phyloP scores from a whole-genome alignment of 2,888 invertebrate genomes.

The Conchocele bisecta region DNA sequence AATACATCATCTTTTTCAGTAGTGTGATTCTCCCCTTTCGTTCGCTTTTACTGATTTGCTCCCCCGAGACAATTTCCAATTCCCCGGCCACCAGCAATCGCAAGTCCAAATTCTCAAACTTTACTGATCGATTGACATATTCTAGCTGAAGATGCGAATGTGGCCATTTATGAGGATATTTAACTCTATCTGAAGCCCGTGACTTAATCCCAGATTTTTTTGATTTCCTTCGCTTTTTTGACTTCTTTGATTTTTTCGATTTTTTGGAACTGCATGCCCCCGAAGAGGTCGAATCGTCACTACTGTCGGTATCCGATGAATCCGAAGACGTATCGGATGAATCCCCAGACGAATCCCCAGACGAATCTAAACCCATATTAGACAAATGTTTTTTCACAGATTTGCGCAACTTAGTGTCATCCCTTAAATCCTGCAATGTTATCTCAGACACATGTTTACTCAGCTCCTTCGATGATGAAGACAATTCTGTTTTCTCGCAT shows the following conservation, averaged over 20 bases:
- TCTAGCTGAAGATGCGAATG: not conserved
- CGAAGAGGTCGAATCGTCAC: not conserved
- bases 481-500: too few relatives aligned
- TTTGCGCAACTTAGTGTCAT: too few relatives aligned
- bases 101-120: not conserved
- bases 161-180: not conserved
- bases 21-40: not conserved
- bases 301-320: not conserved
- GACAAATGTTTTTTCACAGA: too few relatives aligned
- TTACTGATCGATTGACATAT: not conserved
- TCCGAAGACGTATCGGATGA: not conserved
- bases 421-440: too few relatives aligned
- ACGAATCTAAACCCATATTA: too few relatives aligned
- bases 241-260: not conserved
- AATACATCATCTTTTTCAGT: not conserved
- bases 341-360: too few relatives aligned
- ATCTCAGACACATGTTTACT: too few relatives aligned
- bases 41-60: not conserved
- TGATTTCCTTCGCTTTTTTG: not conserved
- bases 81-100: not conserved
- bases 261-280: too few relatives aligned
- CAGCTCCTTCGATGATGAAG: too few relatives aligned
- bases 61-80: not conserved
- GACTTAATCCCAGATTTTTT: constrained; percentile 3
- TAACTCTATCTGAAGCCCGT: not conserved